Conservation (phyloP, 2,797 vertebrate species). For the Passerculus sandwichensis region DNA sequence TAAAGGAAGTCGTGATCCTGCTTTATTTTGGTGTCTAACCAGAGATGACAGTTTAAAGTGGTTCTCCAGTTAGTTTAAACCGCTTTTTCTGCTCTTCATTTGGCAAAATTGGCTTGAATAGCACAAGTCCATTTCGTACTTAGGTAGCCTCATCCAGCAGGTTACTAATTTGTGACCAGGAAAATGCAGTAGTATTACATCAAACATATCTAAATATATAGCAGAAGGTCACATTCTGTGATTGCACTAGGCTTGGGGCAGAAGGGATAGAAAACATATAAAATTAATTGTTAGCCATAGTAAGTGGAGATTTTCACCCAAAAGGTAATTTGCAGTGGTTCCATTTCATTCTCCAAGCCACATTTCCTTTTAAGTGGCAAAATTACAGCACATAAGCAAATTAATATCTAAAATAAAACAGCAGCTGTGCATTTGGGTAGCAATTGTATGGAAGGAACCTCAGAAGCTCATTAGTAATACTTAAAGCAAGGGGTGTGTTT, state of each 20-base stretch:
- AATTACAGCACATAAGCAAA: slow-evolving; percentile 58
- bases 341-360: slow-evolving; percentile 28
- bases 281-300: slow-evolving; percentile 40
- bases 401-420: slow-evolving; percentile 57
- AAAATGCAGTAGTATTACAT: background rate
- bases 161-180: slow-evolving; percentile 13
- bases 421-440: slow-evolving; percentile 54
- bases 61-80: background rate
- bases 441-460: slow-evolving; percentile 53
- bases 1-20: background rate
- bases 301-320: slow-evolving; percentile 12
- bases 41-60: background rate
- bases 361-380: slow-evolving; percentile 57
- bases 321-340: slow-evolving; percentile 26
- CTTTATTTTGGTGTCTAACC: background rate
- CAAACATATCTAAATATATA: slow-evolving; percentile 12
- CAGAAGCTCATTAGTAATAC: background rate
- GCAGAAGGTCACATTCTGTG: background rate
- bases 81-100: slow-evolving; percentile 30
- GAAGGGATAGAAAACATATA: background rate
- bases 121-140: slow-evolving; percentile 4
- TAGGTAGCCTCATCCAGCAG: background rate
- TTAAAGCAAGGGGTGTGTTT: background rate
- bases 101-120: slow-evolving; percentile 1
- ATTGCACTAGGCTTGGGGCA: background rate